Conservation (phyloP, 2,113 vertebrate genomes). For the Proteles cristata region DNA sequence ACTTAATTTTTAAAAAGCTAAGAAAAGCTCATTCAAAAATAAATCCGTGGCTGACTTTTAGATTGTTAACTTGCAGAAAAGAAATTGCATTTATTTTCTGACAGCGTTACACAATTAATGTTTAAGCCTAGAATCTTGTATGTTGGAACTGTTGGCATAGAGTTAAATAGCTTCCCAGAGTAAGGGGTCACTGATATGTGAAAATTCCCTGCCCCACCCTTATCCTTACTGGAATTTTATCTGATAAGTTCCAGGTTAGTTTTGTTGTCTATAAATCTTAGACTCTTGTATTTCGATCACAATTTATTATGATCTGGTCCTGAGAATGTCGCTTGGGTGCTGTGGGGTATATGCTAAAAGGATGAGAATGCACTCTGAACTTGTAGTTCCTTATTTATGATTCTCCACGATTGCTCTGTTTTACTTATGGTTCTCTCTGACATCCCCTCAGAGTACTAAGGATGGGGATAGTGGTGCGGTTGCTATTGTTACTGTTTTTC, state of each 20-base stretch:
- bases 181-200: neutral
- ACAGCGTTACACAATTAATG: conserved; percentile 33
- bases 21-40: conserved; percentile 40
- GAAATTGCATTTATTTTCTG: conserved; percentile 62
- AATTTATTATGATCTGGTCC: neutral
- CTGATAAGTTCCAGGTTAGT: conserved; percentile 46
- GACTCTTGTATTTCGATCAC: conserved; percentile 31
- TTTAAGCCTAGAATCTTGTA: neutral
- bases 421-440: neutral
- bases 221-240: conserved; percentile 8
- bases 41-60: conserved; percentile 32
- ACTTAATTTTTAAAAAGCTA: conserved; percentile 46
- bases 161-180: conserved; percentile 40
- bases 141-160: conserved; percentile 11
- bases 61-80: conserved; percentile 14
- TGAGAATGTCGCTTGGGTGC: neutral
- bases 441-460: neutral
- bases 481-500: neutral
- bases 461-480: neutral
- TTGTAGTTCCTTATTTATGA: conserved; percentile 27
- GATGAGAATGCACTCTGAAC: conserved; percentile 20
- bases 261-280: neutral
- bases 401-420: neutral
- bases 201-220: neutral
- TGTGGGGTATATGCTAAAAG: neutral